phyloP scores from a whole-genome alignment of 2,888 invertebrate species.

The Amorpha juglandis region DNA sequence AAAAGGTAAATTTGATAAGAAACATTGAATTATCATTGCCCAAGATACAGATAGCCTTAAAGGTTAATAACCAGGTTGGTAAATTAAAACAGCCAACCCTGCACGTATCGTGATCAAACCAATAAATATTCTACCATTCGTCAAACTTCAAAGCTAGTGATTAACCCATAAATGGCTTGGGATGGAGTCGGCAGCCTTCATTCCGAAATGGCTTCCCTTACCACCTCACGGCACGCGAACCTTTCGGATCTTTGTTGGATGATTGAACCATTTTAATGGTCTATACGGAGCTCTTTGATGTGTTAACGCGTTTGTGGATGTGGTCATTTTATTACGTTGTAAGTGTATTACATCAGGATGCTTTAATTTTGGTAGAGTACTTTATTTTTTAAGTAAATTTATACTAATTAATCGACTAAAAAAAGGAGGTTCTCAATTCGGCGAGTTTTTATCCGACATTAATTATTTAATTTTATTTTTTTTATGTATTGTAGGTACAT shows the following conservation, averaged over 20 bases:
- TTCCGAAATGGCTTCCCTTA: conserved; percentile 27
- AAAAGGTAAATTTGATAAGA: not conserved
- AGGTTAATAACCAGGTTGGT: not conserved
- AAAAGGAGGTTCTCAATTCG: too few relatives aligned
- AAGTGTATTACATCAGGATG: not conserved
- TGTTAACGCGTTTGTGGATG: not conserved
- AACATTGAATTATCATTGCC: not conserved
- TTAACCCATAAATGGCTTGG: conserved; percentile 74
- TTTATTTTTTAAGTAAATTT: too few relatives aligned
- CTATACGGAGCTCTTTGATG: not conserved
- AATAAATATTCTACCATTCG: conserved; percentile 71
- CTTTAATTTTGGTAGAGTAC: too few relatives aligned
- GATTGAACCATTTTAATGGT: conserved; percentile 17
- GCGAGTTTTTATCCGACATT: too few relatives aligned
- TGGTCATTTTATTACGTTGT: not conserved
- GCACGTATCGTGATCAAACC: conserved; percentile 62
- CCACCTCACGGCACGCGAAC: conserved; percentile 27
- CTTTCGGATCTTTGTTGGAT: conserved; percentile 15
- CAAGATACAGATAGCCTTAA: not conserved
- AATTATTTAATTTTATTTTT: too few relatives aligned
- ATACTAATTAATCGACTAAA: too few relatives aligned
- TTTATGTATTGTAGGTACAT: too few relatives aligned
- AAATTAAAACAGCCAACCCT: conserved; percentile 34
- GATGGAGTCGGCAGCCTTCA: conserved; percentile 34
- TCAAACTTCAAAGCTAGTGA: conserved; percentile 78